Evolutionary conservation across 2,888 invertebrate species (phyloP).

Genomic region (Caenorhabditis sp.): DNA sequence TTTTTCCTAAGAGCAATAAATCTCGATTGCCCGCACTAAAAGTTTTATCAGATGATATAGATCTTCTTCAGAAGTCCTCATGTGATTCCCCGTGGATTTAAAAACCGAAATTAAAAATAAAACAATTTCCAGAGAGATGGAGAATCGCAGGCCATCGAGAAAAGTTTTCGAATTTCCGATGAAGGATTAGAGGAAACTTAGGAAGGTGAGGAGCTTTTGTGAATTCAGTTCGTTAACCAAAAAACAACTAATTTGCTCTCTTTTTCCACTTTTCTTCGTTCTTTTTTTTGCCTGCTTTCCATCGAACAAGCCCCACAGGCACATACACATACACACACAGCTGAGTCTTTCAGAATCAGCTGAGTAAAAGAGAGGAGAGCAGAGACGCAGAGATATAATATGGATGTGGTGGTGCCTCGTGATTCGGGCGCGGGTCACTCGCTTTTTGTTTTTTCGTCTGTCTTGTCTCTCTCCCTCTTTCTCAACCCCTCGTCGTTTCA

Average conservation of each 20-base stretch:
- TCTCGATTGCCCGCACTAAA: too few species aligned
- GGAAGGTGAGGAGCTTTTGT: too few species aligned
- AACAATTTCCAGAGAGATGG: not conserved
- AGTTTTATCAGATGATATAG: too few species aligned
- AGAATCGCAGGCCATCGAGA: not conserved
- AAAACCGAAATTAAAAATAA: too few species aligned
- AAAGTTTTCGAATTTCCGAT: conserved; percentile 9
- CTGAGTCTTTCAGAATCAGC: not conserved
- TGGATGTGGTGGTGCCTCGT: not conserved
- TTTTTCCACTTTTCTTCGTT: too few species aligned
- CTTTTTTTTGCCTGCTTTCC: not conserved
- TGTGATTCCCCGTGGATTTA: too few species aligned
- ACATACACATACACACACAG: not conserved
- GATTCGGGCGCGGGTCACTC: not conserved
- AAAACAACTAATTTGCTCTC: too few species aligned
- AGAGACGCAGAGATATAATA: not conserved
- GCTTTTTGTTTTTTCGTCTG: not conserved
- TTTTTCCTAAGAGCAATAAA: too few species aligned
- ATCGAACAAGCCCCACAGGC: not conserved
- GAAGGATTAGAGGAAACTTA: too few species aligned
- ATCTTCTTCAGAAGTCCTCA: too few species aligned
- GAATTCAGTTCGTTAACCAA: not conserved
- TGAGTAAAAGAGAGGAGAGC: not conserved
- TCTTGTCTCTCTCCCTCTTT: not conserved
- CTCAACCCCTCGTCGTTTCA: not conserved